Base-by-base conservation (phyloP, 2,888 invertebrate species). In the Pachycephus smyrnensis region DNA sequence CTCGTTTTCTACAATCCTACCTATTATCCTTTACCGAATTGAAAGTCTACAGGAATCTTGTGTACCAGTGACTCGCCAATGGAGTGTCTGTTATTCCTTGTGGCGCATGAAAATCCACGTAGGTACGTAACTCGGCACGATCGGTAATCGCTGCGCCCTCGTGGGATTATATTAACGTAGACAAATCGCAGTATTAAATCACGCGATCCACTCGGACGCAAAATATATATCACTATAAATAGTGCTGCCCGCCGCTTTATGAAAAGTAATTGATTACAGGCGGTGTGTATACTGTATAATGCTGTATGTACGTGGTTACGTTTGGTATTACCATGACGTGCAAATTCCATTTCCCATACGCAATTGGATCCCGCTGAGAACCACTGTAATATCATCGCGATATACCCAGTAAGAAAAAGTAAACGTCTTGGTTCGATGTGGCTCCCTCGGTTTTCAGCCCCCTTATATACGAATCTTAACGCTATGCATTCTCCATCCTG, bases 401-500 rank as follows among this genome's bases (percentile, higher is more conserved):
- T 33, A 15, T 73, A 32, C 71, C 69, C 36, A 69, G 79, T 73
- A 73, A 77, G 77, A 77, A 79, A 77, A 77, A 80, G 80, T 73
- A 78, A 80, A 80, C 80, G 80, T 78, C 80, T 80, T 76, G 77
- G 77, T 75, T 77, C 80, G 77, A 80, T 80, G 78, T 76, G 76
- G 80, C 79, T 79, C 77, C 77, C 74, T 80, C 75, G 75, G 73
- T 33, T 76, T 76, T 78, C 68, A 69, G 12, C 69, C 40, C 73
- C 36, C 73, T n/a, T 35, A 23, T 35, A 23, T 73, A 40, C 71
- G 71, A 33, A 33, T 31, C 71, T 71, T 71, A 71, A 11, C 71
- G 32, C 71, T 71, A 71, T 71, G 71, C 73, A 73, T 55, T 76
- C 76, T 32, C 69, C 69, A 12, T 23, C 35, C 30, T 23, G 31